A percentile compares a stretch with the other conserved stretches of the same genome.
Conservation (phyloP, 1,140 invertebrate species). For the Parapsyche elsis region DNA sequence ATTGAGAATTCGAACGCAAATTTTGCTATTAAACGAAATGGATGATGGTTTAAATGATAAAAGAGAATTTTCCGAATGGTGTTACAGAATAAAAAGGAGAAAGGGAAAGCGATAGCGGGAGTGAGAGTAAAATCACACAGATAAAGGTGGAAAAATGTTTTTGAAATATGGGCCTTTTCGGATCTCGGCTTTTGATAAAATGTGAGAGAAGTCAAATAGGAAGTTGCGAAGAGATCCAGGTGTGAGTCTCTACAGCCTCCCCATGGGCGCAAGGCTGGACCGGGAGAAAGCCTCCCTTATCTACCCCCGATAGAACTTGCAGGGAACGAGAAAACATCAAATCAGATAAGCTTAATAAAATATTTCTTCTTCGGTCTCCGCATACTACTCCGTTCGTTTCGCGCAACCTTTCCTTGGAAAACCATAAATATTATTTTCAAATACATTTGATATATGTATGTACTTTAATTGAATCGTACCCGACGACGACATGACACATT, state of each 20-base stretch:
- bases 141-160: constrained; percentile 46
- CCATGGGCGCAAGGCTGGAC: constrained; percentile 7
- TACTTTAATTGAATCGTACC: too few relatives aligned
- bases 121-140: constrained; percentile 22
- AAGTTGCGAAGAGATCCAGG: constrained; percentile 42
- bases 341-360: constrained; percentile 48
- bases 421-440: too few relatives aligned
- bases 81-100: background rate
- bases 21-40: constrained; percentile 33
- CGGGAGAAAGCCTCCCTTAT: constrained; percentile 5
- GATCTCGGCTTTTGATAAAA: constrained; percentile 43
- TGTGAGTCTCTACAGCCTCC: constrained; percentile 10
- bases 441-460: too few relatives aligned
- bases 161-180: constrained; percentile 40
- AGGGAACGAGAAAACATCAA: constrained; percentile 43
- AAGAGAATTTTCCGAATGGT: constrained; percentile 28
- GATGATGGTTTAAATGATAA: constrained; percentile 25
- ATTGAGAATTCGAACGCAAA: constrained; percentile 14
- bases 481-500: too few relatives aligned
- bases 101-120: background rate
- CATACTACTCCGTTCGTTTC: constrained; percentile 22
- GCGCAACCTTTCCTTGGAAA: background rate
- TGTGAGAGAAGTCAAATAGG: constrained; percentile 45
- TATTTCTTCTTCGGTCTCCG: constrained; percentile 39
- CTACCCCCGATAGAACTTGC: constrained; percentile 33